phyloP scores from a whole-genome alignment of 2,888 invertebrate genomes.

The Alentia gelatinosa region DNA sequence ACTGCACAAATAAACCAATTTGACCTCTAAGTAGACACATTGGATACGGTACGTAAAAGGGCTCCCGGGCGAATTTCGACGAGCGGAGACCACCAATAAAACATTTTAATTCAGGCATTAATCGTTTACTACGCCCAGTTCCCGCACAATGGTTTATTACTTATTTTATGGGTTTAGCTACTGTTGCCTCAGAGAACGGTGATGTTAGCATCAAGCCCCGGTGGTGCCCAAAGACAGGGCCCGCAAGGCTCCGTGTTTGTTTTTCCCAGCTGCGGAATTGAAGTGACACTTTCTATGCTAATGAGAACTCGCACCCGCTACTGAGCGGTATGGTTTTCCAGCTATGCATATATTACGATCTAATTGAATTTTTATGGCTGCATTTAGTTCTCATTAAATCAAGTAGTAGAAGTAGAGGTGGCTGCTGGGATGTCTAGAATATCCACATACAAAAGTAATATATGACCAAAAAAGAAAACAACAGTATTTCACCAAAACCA shows the following conservation, averaged over 20 bases:
- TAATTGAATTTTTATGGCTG: conserved; percentile 12
- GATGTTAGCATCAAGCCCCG: too few species aligned
- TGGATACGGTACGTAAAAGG: too few species aligned
- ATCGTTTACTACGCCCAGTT: neutral
- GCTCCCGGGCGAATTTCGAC: too few species aligned
- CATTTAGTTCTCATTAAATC: too few species aligned
- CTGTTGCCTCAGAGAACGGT: neutral
- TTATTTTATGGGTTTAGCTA: neutral
- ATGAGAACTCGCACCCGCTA: neutral
- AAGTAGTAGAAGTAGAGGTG: neutral
- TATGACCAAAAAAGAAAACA: neutral
- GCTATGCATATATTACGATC: neutral
- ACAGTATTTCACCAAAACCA: neutral
- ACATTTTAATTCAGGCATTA: too few species aligned
- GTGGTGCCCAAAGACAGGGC: too few species aligned
- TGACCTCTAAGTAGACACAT: too few species aligned
- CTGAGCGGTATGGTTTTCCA: neutral
- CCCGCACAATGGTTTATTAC: neutral
- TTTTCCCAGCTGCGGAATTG: too few species aligned
- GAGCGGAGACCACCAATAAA: too few species aligned
- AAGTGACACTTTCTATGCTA: neutral
- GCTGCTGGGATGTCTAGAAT: neutral
- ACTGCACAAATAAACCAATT: too few species aligned
- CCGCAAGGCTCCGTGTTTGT: too few species aligned
- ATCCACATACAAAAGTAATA: neutral